A percentile compares a stretch with the other conserved stretches of the same genome.
Evolutionary conservation across 2,113 vertebrate species (phyloP).

Genomic region (Phocoena phocoena): DNA sequence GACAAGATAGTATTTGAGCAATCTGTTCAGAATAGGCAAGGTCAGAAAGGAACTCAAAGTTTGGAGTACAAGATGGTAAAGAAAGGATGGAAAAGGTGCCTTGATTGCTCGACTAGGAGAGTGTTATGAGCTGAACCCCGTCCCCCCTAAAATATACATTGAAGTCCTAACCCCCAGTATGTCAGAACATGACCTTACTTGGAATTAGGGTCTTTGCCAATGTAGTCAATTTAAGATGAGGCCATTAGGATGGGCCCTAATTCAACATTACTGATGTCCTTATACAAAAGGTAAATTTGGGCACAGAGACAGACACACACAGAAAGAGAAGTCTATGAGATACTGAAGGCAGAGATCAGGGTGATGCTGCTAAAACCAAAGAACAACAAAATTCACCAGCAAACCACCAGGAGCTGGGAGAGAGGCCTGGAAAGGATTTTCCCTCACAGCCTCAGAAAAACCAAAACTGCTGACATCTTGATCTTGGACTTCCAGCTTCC

Average conservation of each 20-base stretch:
- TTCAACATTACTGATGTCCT: neutral
- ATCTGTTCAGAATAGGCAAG: neutral
- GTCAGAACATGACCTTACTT: neutral
- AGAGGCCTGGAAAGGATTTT: neutral
- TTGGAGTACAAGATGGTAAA: neutral
- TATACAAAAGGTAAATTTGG: neutral
- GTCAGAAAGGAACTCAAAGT: neutral
- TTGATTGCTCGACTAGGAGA: neutral
- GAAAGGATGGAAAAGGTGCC: neutral
- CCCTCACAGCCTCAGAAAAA: neutral
- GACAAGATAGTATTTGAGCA: neutral
- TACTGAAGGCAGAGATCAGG: rapidly evolving
- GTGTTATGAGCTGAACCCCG: rapidly evolving
- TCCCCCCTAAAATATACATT: rapidly evolving
- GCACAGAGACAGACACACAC: neutral
- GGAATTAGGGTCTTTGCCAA: neutral
- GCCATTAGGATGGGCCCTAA: neutral
- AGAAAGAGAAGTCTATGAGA: neutral
- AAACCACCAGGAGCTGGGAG: neutral
- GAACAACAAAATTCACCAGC: rapidly evolving
- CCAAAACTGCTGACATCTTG: neutral
- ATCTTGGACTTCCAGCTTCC: neutral
- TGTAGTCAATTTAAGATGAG: neutral
- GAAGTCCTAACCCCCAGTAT: neutral
- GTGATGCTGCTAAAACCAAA: neutral